These are phyloP conservation scores for Myiotriccus ornatus DNA, from an alignment of 2,797 vertebrate species.

Conservation along the genomic window DNA sequence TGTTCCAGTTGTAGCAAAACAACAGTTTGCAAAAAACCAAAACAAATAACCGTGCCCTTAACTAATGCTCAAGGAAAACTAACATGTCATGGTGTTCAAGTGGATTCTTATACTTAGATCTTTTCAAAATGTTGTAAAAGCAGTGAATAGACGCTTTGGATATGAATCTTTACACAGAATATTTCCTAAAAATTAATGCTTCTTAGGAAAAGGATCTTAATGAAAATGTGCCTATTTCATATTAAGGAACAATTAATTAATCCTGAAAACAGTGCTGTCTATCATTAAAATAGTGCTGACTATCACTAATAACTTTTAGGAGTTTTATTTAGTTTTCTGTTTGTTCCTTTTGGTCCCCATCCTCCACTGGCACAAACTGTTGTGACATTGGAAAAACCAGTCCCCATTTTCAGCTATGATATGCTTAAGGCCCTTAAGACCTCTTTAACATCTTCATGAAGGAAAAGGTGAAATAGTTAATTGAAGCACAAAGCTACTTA, in stretches of 20 bases:
- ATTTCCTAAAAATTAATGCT: not conserved
- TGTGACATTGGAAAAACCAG: not conserved
- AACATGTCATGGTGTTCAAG: fast-evolving
- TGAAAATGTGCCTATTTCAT: not conserved
- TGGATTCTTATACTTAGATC: not conserved
- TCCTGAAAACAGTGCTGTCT: not conserved
- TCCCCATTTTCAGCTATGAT: not conserved
- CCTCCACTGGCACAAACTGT: not conserved
- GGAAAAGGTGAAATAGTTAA: not conserved
- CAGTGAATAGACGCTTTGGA: not conserved
- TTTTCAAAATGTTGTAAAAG: not conserved
- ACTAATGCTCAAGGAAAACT: not conserved
- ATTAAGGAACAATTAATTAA: not conserved
- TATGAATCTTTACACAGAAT: not conserved
- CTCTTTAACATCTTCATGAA: not conserved
- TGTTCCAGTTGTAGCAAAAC: not conserved
- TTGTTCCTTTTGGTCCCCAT: not conserved
- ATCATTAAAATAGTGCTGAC: not conserved
- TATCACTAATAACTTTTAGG: not conserved
- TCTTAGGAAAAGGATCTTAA: not conserved
- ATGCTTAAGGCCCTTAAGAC: not conserved
- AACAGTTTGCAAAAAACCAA: not conserved
- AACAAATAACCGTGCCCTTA: not conserved
- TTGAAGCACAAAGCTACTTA: not conserved
- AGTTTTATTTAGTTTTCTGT: not conserved